phyloP scores from a whole-genome alignment of 2,113 vertebrate species.

The Clarias magur region DNA sequence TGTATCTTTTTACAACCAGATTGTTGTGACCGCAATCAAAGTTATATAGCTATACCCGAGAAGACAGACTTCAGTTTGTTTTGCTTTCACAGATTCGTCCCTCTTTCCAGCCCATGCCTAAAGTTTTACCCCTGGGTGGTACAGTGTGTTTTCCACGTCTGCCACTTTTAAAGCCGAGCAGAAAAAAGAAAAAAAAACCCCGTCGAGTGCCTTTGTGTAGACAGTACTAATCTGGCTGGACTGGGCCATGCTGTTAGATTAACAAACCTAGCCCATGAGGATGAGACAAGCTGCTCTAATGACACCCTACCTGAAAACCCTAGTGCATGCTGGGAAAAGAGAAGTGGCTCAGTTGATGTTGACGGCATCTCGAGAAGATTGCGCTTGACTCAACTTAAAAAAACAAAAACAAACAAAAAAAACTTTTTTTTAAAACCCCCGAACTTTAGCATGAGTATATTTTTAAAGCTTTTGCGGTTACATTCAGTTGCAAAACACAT shows the following conservation, averaged over 20 bases:
- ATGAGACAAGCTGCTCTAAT: slow-evolving; percentile 52
- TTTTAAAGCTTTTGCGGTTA: slow-evolving; percentile 15
- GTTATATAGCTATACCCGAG: neutral
- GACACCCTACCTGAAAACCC: slow-evolving; percentile 46
- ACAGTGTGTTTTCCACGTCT: slow-evolving; percentile 12
- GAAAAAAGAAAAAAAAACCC: neutral
- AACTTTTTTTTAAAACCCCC: neutral
- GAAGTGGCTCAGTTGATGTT: slow-evolving; percentile 31
- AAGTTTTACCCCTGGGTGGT: slow-evolving; percentile 17
- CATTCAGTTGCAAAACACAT: slow-evolving; percentile 8
- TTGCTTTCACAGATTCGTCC: slow-evolving; percentile 1
- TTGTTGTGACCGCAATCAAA: slow-evolving; percentile 36
- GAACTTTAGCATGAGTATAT: slow-evolving; percentile 3
- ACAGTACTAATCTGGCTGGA: slow-evolving; percentile 46
- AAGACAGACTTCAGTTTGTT: neutral
- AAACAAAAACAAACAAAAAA: too few species aligned
- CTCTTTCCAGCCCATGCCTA: neutral
- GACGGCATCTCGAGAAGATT: slow-evolving; percentile 19
- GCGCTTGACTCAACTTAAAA: neutral
- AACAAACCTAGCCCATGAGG: slow-evolving; percentile 38
- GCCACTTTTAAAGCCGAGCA: slow-evolving; percentile 39
- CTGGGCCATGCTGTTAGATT: slow-evolving; percentile 1
- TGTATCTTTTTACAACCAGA: slow-evolving; percentile 31
- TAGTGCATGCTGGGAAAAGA: slow-evolving; percentile 43
- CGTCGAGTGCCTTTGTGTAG: slow-evolving; percentile 29